Evolutionary conservation across 2,113 vertebrate species (phyloP).

Genomic region (Onychostruthus taczanowskii): DNA sequence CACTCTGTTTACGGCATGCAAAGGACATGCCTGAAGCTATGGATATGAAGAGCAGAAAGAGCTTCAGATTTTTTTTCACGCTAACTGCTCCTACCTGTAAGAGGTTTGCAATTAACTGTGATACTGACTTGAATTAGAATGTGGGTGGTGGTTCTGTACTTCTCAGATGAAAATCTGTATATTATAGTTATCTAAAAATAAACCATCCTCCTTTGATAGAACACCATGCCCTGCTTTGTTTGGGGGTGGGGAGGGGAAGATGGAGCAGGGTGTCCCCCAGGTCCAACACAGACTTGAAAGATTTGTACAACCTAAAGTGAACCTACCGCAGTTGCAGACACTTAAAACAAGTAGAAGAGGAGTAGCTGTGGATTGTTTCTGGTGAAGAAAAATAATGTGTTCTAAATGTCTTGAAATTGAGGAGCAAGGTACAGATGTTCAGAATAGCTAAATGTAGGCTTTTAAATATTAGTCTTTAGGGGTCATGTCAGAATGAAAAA

Average conservation of each 20-base stretch:
- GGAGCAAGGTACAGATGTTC: neutral
- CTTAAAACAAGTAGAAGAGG: neutral
- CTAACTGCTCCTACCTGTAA: neutral
- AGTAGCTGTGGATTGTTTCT: neutral
- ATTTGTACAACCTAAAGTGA: neutral
- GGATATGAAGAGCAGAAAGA: neutral
- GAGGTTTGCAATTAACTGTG: neutral
- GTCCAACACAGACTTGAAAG: neutral
- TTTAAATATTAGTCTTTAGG: neutral
- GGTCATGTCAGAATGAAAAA: neutral
- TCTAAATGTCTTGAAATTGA: neutral
- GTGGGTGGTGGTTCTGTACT: neutral
- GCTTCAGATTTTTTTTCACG: neutral
- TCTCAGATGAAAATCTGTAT: neutral
- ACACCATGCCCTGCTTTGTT: neutral
- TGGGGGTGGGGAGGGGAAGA: rapidly evolving
- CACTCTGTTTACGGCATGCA: neutral
- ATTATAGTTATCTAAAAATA: neutral
- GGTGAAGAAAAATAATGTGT: neutral
- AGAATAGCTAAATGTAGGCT: neutral
- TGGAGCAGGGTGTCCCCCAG: neutral
- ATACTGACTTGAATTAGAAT: neutral
- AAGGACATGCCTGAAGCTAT: neutral
- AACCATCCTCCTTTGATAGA: neutral
- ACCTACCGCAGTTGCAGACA: neutral